Percentiles rank a stretch among this genome's conserved stretches.
phyloP scores from a whole-genome alignment of 2,888 invertebrate species.

The Drosophila mettleri region DNA sequence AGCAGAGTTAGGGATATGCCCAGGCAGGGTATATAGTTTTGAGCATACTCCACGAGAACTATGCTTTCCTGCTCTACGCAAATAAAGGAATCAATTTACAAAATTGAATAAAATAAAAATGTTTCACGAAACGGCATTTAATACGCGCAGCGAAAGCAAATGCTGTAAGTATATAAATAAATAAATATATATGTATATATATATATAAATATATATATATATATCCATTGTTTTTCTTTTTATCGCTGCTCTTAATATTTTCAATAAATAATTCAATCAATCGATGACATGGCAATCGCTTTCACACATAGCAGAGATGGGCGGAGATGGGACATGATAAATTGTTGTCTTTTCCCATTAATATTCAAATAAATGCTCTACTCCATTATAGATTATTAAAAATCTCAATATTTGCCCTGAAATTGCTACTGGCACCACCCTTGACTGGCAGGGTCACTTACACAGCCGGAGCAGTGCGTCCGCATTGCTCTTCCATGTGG shows the following conservation, averaged over 20 bases:
- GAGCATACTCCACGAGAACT: not conserved
- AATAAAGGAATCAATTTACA: slow-evolving; percentile 11
- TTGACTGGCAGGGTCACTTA: too few species aligned
- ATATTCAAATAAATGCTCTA: not conserved
- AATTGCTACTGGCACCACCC: not conserved
- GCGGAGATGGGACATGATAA: not conserved
- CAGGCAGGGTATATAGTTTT: not conserved
- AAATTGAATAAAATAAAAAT: not conserved
- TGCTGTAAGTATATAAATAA: not conserved
- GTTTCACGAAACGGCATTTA: not conserved
- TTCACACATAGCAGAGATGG: not conserved
- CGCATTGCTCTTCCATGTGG: not conserved
- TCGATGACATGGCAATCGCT: not conserved
- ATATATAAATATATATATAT: not conserved
- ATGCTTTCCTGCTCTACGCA: not conserved
- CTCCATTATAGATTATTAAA: not conserved
- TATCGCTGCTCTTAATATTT: not conserved
- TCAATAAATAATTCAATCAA: slow-evolving; percentile 1
- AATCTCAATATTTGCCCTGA: not conserved
- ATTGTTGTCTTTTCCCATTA: not conserved
- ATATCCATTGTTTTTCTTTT: not conserved
- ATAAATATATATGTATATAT: not conserved
- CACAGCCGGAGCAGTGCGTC: too few species aligned
- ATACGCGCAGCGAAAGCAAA: slow-evolving; percentile 5
- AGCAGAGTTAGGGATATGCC: too few species aligned